These are phyloP conservation scores for Callipepla squamata DNA, from an alignment of 2,113 vertebrate genomes.

Conservation along the genomic window DNA sequence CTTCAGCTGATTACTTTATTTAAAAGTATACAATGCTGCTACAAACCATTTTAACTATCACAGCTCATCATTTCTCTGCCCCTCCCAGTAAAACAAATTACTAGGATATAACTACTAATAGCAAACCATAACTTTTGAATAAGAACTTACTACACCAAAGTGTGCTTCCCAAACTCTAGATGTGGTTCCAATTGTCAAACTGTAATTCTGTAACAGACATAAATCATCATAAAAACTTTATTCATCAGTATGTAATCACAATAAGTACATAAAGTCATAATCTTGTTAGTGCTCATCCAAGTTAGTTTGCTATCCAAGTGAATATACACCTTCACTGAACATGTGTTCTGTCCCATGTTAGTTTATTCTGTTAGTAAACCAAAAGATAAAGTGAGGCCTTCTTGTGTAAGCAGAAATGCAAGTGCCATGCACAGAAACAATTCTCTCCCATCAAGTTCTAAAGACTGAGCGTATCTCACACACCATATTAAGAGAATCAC, in stretches of 20 bases:
- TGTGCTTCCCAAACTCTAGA: neutral
- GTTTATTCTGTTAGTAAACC: neutral
- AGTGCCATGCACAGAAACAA: conserved; percentile 4
- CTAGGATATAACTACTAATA: neutral
- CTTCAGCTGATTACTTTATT: neutral
- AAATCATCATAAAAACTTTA: conserved; percentile 21
- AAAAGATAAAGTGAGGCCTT: neutral
- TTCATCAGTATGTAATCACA: neutral
- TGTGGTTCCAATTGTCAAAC: conserved; percentile 27
- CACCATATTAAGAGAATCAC: neutral
- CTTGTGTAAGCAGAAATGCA: neutral
- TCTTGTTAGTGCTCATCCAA: neutral
- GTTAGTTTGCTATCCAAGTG: neutral
- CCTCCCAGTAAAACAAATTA: neutral
- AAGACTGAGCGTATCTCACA: neutral
- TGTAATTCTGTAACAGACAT: conserved; percentile 16
- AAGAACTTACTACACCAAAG: conserved; percentile 1
- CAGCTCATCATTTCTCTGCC: neutral
- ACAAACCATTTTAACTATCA: neutral
- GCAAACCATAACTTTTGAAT: neutral
- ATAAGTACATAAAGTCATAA: neutral
- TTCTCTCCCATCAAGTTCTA: neutral
- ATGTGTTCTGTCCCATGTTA: neutral
- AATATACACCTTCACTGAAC: neutral
- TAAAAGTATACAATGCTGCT: neutral